Base-by-base conservation (phyloP, 2,888 invertebrate genomes). In the Achlya flavicornis region DNA sequence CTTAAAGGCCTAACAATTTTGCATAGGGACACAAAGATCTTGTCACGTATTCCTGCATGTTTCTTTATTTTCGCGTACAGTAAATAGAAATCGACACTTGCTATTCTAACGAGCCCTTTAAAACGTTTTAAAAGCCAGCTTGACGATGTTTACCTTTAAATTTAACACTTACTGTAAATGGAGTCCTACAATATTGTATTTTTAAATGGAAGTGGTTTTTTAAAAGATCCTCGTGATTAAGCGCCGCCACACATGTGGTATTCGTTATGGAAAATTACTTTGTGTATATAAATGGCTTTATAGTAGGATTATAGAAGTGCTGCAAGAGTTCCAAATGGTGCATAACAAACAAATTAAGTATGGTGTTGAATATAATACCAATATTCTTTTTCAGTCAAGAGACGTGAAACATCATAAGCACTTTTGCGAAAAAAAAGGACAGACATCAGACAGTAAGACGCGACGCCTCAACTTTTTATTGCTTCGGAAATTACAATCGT, bases 111-210 rank as follows among this genome's bases (percentile, higher is more conserved):
- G 53, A 19, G 53, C 53, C 10, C 53, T 53, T 53, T 53, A 53
- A 53, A 53, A 53, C 53, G 19, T 53, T 48, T 48, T 53, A 53
- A 53, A 53, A 53, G 53, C 53, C 53, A 53, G 3, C 53, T 53
- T 7, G 53, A 6, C 19, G 19, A 53, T 53, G 53, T 53, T 53
- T 53, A 19, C 53, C 4, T 53, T 53, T 53, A 19, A 53, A 53
- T 53, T 53, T 19, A 53, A 53, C 53, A 53, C 53, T 53, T 19
- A 53, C n/a, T 53, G 10, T 19, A 53, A 53, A 53, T 53, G 16
- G 53, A 19, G 19, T 19, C 19, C 53, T 53, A 19, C n/a, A 53
- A 53, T n/a, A 19, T 16, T 53, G 53, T 19, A 19, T 53, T 53
- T 53, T 16, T 53, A 53, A 48, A 48, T 4, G 19, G 19, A 19